Evolutionary conservation across 1,140 invertebrate genomes (phyloP), one percentile per base, ranked within the genome.

Genomic region (Lasaia peninsularis): DNA sequence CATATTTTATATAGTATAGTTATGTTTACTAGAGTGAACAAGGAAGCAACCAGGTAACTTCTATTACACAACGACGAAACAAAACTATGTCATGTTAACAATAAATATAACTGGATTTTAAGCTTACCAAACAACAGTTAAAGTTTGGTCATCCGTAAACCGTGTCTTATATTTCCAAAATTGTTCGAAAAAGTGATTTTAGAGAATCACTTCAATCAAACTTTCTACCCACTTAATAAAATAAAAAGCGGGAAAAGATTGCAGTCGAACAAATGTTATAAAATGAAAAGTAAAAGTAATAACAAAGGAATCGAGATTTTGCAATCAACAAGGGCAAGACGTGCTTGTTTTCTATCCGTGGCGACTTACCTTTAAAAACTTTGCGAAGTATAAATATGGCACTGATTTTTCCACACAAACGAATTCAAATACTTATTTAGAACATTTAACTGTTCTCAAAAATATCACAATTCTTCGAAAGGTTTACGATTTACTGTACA

Each of bases 301-400:
- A 44, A 44, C 35, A 40, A 40, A 40, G 82, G 78, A 86, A 77
- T 70, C 61, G 63, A 78, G 80, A 84, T 86, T 86, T 84, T 75
- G 78, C 80, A 86, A 84, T 64, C 69, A 81, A 78, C 80, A 86
- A 83, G 81, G 80, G 77, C 82, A 81, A 71, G 69, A 50, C 63
- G 72, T 73, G 78, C 75, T 73, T 77, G 70, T 76, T 84, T 77
- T 75, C 76, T 66, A 63, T 63, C 66, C 24, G 44, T 60, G 51
- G 18, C 37, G 55, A 71, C 74, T 10, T 75, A 80, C 79, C 76
- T 77, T 73, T 48, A 50, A 32, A n/a, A 20, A 31, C 44, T 58
- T 58, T 55, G 11, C 37, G 50, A 56, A 49, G 62, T 64, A 58
- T 62, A 50, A 57, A 68, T 67, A 82, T 80, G 75, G 74, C 78